Conservation (phyloP, 2,888 invertebrate genomes). For the Thecophora atra region DNA sequence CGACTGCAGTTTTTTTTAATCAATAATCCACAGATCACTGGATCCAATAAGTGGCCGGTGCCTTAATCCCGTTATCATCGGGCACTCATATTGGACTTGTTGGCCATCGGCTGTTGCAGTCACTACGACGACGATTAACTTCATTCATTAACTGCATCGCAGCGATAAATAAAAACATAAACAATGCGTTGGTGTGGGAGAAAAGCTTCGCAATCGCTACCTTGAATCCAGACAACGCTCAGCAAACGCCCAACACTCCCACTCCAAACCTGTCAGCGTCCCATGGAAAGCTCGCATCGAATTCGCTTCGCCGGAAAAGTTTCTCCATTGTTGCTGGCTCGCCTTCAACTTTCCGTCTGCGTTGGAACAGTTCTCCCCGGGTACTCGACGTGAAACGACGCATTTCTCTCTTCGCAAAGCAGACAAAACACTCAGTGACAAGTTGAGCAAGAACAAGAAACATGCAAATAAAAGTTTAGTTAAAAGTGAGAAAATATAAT, state of each 20-base stretch:
- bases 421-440: background rate
- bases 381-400: constrained; percentile 61
- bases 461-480: background rate
- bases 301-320: constrained; percentile 16
- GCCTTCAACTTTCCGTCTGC: constrained; percentile 54
- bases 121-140: background rate
- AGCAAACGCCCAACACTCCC: no score
- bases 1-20: no score
- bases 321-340: background rate
- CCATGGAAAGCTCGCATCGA: background rate
- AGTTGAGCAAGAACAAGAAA: background rate
- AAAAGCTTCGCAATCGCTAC: no score
- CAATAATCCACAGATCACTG: background rate
- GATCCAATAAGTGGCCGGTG: background rate
- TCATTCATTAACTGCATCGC: constrained; percentile 24
- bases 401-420: constrained; percentile 40
- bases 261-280: no score
- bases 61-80: background rate
- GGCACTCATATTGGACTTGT: background rate
- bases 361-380: constrained; percentile 67
- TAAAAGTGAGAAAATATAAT: background rate
- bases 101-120: background rate
- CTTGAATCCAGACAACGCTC: no score
- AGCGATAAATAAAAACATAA: background rate
- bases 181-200: background rate